Evolutionary conservation across 2,797 vertebrate genomes (phyloP).

Genomic region (Falco peregrinus): DNA sequence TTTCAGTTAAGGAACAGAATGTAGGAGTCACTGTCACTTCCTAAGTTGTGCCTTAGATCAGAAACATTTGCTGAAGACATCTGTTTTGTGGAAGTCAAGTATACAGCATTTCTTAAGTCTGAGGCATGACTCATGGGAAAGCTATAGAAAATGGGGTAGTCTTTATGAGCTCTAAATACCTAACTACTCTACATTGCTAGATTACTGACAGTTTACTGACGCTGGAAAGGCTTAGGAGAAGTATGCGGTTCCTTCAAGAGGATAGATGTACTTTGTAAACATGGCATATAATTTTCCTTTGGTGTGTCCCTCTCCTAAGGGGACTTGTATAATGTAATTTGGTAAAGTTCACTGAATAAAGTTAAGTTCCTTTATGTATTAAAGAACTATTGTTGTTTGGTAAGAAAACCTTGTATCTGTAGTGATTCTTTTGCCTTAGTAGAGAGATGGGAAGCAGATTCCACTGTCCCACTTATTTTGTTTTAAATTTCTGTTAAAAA

Average conservation of each 20-base stretch:
- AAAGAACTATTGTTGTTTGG: not conserved
- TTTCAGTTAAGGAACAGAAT: not conserved
- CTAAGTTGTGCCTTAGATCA: not conserved
- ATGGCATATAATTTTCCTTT: not conserved
- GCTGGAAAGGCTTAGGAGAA: not conserved
- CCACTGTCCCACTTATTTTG: not conserved
- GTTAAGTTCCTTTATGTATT: not conserved
- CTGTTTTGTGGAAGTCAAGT: conserved; percentile 25
- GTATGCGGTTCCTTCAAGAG: not conserved
- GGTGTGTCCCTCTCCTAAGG: not conserved
- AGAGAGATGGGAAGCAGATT: not conserved
- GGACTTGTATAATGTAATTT: not conserved
- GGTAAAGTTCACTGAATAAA: not conserved
- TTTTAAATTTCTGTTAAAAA: not conserved
- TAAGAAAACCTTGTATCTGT: not conserved
- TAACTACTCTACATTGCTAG: not conserved
- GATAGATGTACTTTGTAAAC: not conserved
- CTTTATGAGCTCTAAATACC: not conserved
- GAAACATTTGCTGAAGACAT: conserved; percentile 26
- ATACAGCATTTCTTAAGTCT: not conserved
- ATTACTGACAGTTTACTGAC: not conserved
- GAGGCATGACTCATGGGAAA: not conserved
- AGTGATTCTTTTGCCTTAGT: not conserved
- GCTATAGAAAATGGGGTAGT: not conserved
- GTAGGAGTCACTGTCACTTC: conserved; percentile 32